Conservation (phyloP, 2,888 invertebrate species). For the Ctenicera cuprea region DNA sequence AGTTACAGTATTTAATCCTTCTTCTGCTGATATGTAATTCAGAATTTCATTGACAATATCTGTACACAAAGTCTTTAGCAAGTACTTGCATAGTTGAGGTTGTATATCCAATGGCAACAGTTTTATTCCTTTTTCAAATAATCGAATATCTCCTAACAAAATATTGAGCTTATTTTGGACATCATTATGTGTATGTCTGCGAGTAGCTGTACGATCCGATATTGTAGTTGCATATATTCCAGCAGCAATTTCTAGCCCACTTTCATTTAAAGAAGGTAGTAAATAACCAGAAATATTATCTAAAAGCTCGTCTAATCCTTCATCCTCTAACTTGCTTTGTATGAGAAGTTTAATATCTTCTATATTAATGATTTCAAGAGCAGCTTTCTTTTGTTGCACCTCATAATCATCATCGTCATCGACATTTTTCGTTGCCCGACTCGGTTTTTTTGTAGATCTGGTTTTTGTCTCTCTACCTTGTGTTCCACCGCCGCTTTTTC, state of each 20-base stretch:
- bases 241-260: slow-evolving; percentile 81
- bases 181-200: slow-evolving; percentile 87
- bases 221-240: slow-evolving; percentile 84
- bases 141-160: slow-evolving; percentile 82
- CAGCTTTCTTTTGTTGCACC: slow-evolving; percentile 69
- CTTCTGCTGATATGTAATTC: slow-evolving; percentile 86
- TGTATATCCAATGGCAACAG: slow-evolving; percentile 79
- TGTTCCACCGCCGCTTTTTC: slow-evolving; percentile 93
- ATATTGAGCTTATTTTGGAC: slow-evolving; percentile 89
- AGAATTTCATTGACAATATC: slow-evolving; percentile 89
- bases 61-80: slow-evolving; percentile 88
- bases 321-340: slow-evolving; percentile 78
- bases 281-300: slow-evolving; percentile 82
- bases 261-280: slow-evolving; percentile 82
- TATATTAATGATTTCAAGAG: slow-evolving; percentile 79
- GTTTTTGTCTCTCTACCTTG: slow-evolving; percentile 97
- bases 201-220: slow-evolving; percentile 80
- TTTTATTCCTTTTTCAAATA: slow-evolving; percentile 88
- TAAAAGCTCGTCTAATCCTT: slow-evolving; percentile 83
- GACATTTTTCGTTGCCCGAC: slow-evolving; percentile 75
- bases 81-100: slow-evolving; percentile 84
- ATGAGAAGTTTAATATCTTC: slow-evolving; percentile 83
- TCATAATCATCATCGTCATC: slow-evolving; percentile 81
- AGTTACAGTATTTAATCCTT: slow-evolving; percentile 77
- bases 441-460: slow-evolving; percentile 91